phyloP scores from a whole-genome alignment of 2,113 vertebrate genomes.

The Equus quagga region DNA sequence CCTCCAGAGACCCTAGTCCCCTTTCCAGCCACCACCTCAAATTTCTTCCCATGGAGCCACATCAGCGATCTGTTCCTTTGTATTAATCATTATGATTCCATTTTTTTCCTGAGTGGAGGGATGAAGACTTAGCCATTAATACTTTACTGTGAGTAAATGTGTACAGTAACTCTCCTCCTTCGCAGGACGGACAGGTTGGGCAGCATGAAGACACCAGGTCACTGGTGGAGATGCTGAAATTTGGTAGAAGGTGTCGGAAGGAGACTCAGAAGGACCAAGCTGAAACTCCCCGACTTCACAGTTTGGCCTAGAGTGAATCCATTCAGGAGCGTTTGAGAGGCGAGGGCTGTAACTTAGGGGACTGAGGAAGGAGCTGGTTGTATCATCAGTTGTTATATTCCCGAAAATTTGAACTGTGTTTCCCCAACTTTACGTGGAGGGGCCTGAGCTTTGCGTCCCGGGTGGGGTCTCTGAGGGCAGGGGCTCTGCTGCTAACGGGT shows the following conservation, averaged over 20 bases:
- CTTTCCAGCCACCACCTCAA: neutral
- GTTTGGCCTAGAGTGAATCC: neutral
- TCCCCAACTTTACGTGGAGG: neutral
- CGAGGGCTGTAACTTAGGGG: neutral
- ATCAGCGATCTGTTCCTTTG: neutral
- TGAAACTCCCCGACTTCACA: neutral
- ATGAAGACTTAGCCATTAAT: neutral
- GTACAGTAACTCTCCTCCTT: neutral
- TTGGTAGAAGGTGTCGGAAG: neutral
- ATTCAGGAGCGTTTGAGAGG: neutral
- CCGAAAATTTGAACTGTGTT: neutral
- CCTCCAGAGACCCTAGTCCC: neutral
- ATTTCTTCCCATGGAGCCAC: neutral
- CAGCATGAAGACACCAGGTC: neutral
- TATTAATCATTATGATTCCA: neutral
- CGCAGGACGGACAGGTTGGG: neutral
- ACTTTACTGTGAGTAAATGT: neutral
- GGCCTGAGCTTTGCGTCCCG: neutral
- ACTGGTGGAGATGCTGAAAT: neutral
- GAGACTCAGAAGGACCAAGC: neutral
- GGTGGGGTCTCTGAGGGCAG: neutral
- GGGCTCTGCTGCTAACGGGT: neutral
- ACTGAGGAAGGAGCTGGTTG: neutral
- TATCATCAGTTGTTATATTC: neutral
- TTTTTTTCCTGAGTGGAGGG: neutral